Evolutionary conservation across 2,797 vertebrate genomes (phyloP).

Genomic region (Xerus rutilus): DNA sequence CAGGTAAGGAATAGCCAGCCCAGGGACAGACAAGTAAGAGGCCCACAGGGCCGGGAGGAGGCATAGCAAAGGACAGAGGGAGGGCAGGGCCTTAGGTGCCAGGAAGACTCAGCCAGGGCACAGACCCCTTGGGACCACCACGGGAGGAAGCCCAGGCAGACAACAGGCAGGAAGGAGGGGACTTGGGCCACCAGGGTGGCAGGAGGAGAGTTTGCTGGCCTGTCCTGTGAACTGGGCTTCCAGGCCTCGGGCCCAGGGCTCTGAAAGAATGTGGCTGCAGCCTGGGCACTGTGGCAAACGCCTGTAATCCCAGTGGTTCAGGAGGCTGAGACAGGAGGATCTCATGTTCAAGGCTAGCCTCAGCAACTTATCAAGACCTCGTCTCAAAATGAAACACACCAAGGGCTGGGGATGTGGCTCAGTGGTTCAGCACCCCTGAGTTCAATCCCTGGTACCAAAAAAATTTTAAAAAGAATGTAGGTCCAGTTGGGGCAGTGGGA

Average conservation of each 20-base stretch:
- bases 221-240: background rate
- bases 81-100: background rate
- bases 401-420: too few relatives aligned
- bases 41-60: background rate
- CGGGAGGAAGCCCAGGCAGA: background rate
- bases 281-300: too few relatives aligned
- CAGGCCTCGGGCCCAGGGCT: background rate
- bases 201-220: background rate
- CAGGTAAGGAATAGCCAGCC: background rate
- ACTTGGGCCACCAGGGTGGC: fast-evolving
- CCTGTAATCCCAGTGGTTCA: too few relatives aligned
- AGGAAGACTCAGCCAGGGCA: background rate
- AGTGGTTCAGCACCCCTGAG: too few relatives aligned
- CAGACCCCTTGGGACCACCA: fast-evolving
- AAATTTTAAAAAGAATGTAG: too few relatives aligned
- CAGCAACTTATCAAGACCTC: too few relatives aligned
- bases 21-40: background rate
- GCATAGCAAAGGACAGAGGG: too few relatives aligned
- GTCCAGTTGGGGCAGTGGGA: too few relatives aligned
- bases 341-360: too few relatives aligned
- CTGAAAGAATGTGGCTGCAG: background rate
- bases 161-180: background rate
- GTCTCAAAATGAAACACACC: too few relatives aligned
- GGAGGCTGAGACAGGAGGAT: too few relatives aligned
- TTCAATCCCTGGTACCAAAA: too few relatives aligned